Base-by-base conservation (phyloP, 2,888 invertebrate genomes). In the Linnaemya tessellans region DNA sequence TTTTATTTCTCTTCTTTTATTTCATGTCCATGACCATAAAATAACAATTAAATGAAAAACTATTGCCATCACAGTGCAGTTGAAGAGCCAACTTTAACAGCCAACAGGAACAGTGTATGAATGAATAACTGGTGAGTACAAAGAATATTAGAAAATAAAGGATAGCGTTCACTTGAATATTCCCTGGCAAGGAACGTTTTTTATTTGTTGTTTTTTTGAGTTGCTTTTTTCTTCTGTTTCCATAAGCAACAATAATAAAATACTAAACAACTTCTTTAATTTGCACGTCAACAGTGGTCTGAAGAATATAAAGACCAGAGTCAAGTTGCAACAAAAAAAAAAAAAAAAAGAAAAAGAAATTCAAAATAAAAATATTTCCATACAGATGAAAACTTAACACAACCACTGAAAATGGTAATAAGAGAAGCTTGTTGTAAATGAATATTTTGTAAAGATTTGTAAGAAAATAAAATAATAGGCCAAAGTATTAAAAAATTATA, bases 201-300 rank as follows among this genome's bases (percentile, higher is more conserved):
- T 30, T 30, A 54, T 54, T 65, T 20, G 13, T 1, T n/a, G 49
- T 35, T 41, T 43, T 10, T 51, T 54, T 20, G 20, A 11, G 35
- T 67, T 64, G 41, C 7, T 20, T 30, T 38, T 43, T 43, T 38
- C 51, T 15, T 22, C 9, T 18, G 41, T 46, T 64, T 41, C 56
- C 41, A 25, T 67, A 75, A 56, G 64, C 51, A 64, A 64, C 54
- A 64, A 64, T 46, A 62, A 56, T 41, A 35, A 64, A 20, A 54
- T 41, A 70, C 62, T 22, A 64, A 71, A 35, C 71, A 80, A 64
- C 60, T 60, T 18, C 49, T 70, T 68, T 62, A 62, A 79, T 79
- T 79, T 73, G 64, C 80, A 80, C 64, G 38, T 64, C 71, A 80
- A 49, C 71, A 46, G 46, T 49, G 65, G 46, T 15, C 62, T 49